phyloP scores from a whole-genome alignment of 2,888 invertebrate genomes.

The Tenthredo mesomela region DNA sequence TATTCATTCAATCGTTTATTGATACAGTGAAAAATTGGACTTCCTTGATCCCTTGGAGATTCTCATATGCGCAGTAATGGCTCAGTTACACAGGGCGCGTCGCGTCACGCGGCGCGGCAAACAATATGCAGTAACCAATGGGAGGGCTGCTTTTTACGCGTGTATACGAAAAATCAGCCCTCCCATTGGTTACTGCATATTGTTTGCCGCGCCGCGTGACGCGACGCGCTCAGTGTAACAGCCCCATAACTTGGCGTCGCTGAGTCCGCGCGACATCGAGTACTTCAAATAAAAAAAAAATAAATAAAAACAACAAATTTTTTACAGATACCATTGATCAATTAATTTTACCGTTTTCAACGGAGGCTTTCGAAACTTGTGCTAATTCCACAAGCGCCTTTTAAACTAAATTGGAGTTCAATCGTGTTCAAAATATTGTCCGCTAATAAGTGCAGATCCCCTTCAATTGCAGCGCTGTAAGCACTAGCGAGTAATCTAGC shows the following conservation, averaged over 20 bases:
- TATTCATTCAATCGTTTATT: not conserved
- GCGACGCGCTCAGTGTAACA: too few species aligned
- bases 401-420: not conserved
- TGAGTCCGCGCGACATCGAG: slow-evolving; percentile 6
- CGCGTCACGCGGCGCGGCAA: too few species aligned
- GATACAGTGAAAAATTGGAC: not conserved
- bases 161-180: too few species aligned
- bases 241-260: not conserved
- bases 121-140: too few species aligned
- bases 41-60: not conserved
- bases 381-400: not conserved
- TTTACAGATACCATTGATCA: not conserved
- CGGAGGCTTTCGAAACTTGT: not conserved
- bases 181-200: too few species aligned
- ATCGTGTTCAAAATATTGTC: not conserved
- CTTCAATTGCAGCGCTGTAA: not conserved
- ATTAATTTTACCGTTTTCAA: not conserved
- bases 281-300: too few species aligned
- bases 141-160: too few species aligned
- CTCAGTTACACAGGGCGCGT: too few species aligned
- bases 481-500: not conserved
- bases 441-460: not conserved
- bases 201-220: too few species aligned
- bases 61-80: slow-evolving; percentile 27
- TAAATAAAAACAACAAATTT: too few species aligned